Evolutionary conservation across 2,797 vertebrate genomes (phyloP), one percentile per base, ranked within the genome.

Genomic region (Pangasius macronema): DNA sequence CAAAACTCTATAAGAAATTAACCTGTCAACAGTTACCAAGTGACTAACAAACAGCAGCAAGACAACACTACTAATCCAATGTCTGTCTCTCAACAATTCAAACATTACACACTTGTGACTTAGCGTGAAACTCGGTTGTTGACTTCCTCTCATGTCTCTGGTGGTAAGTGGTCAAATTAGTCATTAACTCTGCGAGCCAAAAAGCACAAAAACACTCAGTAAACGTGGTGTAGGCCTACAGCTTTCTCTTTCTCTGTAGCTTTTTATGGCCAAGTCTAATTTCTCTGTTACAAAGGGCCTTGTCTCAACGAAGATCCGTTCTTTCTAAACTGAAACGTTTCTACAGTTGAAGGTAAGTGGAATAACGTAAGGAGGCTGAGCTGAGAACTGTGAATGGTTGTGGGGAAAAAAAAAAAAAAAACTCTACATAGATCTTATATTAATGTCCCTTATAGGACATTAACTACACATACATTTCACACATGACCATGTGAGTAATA

Each of bases 151-250:
- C 63, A 36, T 82, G 65, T 63, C 67, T 82, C 83, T 20, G 67
- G 42, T 72, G 65, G 67, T 72, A 83, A 85, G 88, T 89, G 61
- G n/a, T 11, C 83, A 82, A 92, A 93, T 95, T 93, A 94, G 93
- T 94, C 91, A 93, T 81, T 24, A 55, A 61, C 70, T 84, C 85
- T 86, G 89, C 83, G 82, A 91, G 92, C 93, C 92, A 93, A 72
- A 79, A 91, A 91, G 83, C 30, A 24, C 63, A 80, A 36, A 80
- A 85, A 90, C 89, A 91, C 90, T 93, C 91, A 91, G 91, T 89
- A 92, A 91, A 90, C 91, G 89, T 57, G 27, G 4, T 30, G 79
- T 33, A 63, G 46, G 63, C 79, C 72, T 85, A 87, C 86, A 85
- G 6, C 27, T 11, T 85, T 49, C 61, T 68, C 20, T 81, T 72